These are phyloP conservation scores for Drosophila melanica DNA, from an alignment of 1,140 invertebrate genomes.

Conservation along the genomic window DNA sequence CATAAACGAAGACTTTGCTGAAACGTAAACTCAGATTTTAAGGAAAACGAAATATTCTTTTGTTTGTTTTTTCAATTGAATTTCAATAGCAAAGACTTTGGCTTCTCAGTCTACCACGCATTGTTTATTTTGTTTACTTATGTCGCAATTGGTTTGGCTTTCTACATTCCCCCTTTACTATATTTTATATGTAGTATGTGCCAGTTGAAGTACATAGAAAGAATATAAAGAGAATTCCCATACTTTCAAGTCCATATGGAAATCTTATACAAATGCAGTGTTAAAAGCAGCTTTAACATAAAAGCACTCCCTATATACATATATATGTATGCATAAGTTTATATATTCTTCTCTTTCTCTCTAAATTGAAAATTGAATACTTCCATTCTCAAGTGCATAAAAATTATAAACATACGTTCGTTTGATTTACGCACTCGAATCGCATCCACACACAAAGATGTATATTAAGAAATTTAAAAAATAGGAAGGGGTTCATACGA, in stretches of 20 bases:
- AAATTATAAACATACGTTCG: conserved; percentile 43
- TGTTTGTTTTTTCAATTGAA: conserved; percentile 20
- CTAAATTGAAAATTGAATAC: conserved; percentile 49
- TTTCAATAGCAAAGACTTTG: conserved; percentile 18
- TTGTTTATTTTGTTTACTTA: conserved; percentile 17
- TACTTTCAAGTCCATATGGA: conserved; percentile 18
- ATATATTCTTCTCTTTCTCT: conserved; percentile 26
- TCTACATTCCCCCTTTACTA: not conserved
- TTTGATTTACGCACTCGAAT: conserved; percentile 34
- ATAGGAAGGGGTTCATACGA: not conserved
- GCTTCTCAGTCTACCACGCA: not conserved
- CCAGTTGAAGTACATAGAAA: not conserved
- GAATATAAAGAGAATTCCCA: not conserved
- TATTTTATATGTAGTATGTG: not conserved
- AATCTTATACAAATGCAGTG: conserved; percentile 7
- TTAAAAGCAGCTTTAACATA: not conserved
- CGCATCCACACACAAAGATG: conserved; percentile 20
- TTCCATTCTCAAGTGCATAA: conserved; percentile 54
- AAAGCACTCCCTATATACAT: not conserved
- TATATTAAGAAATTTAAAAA: not conserved
- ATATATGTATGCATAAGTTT: not conserved
- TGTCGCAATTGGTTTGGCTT: not conserved
- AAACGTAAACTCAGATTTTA: not conserved
- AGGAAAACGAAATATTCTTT: conserved; percentile 8
- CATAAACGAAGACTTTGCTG: conserved; percentile 10